A percentile compares a stretch with the other conserved stretches of the same genome.
phyloP scores from a whole-genome alignment of 2,113 vertebrate species.

The Colius striatus region DNA sequence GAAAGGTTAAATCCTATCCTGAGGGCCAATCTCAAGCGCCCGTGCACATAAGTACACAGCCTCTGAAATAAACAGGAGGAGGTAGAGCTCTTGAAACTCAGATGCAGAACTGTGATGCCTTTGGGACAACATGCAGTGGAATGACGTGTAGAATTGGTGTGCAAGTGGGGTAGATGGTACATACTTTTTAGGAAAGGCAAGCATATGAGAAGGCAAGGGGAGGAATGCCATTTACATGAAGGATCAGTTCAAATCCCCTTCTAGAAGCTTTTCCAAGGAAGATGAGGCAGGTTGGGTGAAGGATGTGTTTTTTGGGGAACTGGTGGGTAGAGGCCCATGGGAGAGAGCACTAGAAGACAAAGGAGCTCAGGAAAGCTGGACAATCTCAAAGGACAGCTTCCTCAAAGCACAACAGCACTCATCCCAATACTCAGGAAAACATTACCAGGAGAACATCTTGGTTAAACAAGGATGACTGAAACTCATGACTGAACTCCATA shows the following conservation, averaged over 20 bases:
- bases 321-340: background rate
- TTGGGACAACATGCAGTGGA: background rate
- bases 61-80: background rate
- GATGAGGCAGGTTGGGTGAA: background rate
- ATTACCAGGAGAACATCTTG: background rate
- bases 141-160: background rate
- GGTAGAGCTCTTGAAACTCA: rapidly evolving
- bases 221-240: background rate
- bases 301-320: background rate
- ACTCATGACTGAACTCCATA: background rate
- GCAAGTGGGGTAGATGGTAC: background rate
- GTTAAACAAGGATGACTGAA: background rate
- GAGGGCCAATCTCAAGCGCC: background rate
- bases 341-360: background rate
- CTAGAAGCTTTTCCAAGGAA: background rate
- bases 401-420: background rate
- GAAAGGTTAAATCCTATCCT: background rate
- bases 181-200: background rate
- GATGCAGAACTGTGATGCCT: background rate
- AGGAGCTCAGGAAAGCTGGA: background rate
- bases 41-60: background rate
- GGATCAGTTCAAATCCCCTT: background rate
- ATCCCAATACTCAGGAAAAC: background rate
- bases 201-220: background rate
- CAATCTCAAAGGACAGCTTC: background rate